These are phyloP conservation scores for Pterois miles DNA, from an alignment of 2,797 vertebrate species.

Conservation along the genomic window DNA sequence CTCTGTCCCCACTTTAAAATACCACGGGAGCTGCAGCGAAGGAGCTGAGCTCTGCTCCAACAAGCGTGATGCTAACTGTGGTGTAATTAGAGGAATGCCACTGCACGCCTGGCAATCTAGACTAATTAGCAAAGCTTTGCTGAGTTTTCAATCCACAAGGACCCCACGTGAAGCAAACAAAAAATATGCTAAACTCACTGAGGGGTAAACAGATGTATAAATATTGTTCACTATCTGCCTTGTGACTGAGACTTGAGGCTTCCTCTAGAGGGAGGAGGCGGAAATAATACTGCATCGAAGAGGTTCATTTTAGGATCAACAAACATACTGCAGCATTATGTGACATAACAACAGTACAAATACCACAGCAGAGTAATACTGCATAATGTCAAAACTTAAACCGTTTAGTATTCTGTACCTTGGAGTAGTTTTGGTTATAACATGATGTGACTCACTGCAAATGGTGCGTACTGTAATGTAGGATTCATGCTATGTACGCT, in stretches of 20 bases:
- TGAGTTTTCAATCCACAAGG: conserved; percentile 31
- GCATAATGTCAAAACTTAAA: too few relatives aligned
- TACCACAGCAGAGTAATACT: neutral
- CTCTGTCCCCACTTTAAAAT: neutral
- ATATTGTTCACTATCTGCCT: conserved; percentile 14
- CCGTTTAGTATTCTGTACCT: neutral
- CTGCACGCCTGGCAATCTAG: conserved; percentile 35
- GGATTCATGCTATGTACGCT: neutral
- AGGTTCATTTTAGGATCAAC: neutral
- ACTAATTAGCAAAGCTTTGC: conserved; percentile 66
- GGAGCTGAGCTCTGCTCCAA: conserved; percentile 21
- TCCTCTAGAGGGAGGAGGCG: neutral
- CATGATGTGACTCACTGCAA: too few relatives aligned
- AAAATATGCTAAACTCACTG: conserved; percentile 1
- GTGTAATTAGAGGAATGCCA: conserved; percentile 44
- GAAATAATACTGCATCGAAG: neutral
- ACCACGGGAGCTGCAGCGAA: conserved; percentile 8
- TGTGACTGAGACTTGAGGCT: neutral
- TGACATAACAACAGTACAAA: neutral
- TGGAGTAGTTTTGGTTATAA: neutral
- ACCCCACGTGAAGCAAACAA: neutral
- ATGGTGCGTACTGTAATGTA: too few relatives aligned
- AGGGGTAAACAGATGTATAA: conserved; percentile 28
- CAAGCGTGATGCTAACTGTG: conserved; percentile 26
- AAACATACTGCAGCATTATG: neutral